These are phyloP conservation scores for Drosophila eugracilis DNA, from an alignment of 1,140 invertebrate genomes.

Conservation along the genomic window DNA sequence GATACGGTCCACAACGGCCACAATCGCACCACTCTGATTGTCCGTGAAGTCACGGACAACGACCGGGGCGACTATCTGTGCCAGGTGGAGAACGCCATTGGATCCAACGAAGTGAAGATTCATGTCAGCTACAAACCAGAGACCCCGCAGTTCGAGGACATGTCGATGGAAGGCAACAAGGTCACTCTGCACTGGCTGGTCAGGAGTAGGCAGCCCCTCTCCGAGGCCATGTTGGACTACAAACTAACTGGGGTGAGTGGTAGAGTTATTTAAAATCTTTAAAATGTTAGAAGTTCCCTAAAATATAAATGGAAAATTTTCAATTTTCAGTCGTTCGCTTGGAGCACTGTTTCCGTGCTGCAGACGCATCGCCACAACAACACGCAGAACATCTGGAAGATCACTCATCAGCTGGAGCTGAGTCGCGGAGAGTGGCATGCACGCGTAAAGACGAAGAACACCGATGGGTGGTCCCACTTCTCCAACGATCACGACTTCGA, in stretches of 20 bases:
- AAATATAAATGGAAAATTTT: too few species aligned
- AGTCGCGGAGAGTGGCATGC: constrained; percentile 72
- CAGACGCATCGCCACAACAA: constrained; percentile 74
- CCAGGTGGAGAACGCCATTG: constrained; percentile 72
- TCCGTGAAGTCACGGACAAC: constrained; percentile 53
- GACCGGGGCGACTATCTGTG: constrained; percentile 80
- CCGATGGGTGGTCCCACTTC: constrained; percentile 81
- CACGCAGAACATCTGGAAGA: constrained; percentile 75
- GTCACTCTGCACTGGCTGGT: constrained; percentile 80
- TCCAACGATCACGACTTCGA: constrained; percentile 64
- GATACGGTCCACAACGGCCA: constrained; percentile 63
- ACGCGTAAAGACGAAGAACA: constrained; percentile 76
- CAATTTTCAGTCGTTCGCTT: constrained; percentile 62
- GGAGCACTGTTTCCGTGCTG: constrained; percentile 74
- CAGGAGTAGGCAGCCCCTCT: constrained; percentile 72
- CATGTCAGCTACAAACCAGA: constrained; percentile 73
- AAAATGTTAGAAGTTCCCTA: too few species aligned
- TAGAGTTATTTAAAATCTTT: not conserved
- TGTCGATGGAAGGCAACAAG: constrained; percentile 57
- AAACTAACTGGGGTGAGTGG: constrained; percentile 65
- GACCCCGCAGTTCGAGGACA: constrained; percentile 74
- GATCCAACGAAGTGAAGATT: constrained; percentile 57
- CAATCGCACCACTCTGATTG: constrained; percentile 69
- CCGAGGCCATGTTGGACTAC: constrained; percentile 79
- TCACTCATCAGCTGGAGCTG: constrained; percentile 79